Evolutionary conservation across 2,888 invertebrate species (phyloP).

Genomic region (Panzeria rudis): DNA sequence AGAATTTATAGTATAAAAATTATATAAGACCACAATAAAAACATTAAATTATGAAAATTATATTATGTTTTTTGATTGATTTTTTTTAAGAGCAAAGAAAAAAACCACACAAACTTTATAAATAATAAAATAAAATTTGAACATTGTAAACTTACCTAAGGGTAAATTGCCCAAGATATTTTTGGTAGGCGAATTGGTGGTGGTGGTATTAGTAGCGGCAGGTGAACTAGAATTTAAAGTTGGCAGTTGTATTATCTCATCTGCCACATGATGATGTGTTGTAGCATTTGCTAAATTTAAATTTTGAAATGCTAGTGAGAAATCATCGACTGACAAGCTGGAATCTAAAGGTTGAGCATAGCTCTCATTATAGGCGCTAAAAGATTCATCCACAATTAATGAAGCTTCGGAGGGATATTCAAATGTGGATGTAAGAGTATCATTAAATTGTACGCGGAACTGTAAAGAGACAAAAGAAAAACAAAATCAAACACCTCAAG

Average conservation of each 20-base stretch:
- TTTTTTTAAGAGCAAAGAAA: background rate
- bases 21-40: constrained; percentile 15
- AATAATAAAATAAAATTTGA: constrained; percentile 15
- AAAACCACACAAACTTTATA: constrained; percentile 2
- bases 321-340: constrained; percentile 40
- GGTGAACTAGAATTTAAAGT: constrained; percentile 73
- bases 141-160: constrained; percentile 80
- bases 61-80: constrained; percentile 32
- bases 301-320: constrained; percentile 75
- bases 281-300: constrained; percentile 71
- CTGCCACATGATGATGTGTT: constrained; percentile 81
- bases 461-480: constrained; percentile 83
- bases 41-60: constrained; percentile 32
- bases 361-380: constrained; percentile 60
- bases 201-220: constrained; percentile 51
- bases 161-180: constrained; percentile 83
- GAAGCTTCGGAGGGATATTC: constrained; percentile 97
- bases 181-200: constrained; percentile 76
- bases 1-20: background rate
- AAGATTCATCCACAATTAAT: constrained; percentile 88
- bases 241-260: constrained; percentile 83
- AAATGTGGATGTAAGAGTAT: constrained; percentile 93
- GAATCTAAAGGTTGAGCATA: constrained; percentile 52
- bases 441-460: constrained; percentile 95
- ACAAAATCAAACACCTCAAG: background rate